Evolutionary conservation across 92 coral and sea anemone species (phyloP), one percentile per base, ranked within the genome.

Genomic region (Actinernus sp.): DNA sequence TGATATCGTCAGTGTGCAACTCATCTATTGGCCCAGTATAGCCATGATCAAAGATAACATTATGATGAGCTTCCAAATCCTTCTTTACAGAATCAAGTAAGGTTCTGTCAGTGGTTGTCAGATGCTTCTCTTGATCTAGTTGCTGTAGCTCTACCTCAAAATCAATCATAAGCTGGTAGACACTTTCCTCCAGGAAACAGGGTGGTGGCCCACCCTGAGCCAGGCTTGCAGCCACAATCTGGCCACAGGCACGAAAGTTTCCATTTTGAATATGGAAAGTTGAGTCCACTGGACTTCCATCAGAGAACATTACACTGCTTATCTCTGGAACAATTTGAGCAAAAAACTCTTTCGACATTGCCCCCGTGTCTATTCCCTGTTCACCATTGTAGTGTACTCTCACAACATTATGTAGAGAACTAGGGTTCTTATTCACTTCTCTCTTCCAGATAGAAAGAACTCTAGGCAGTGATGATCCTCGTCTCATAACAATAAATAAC

Each of bases 321-420:
- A 83, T 74, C n/a, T 59, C 36, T 45, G 83, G 39, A 5, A 83
- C 41, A 8, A 30, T 18, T 31, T 26, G 49, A 1, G 83, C 58
- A 31, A 63, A 75, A 27, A 66, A 67, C 58, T 82, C 82, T n/a
- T 48, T 50, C 27, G 88, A 69, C 64, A 73, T 74, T 45, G 89
- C 83, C 11, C 78, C 89, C 10, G 81, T 61, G 54, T 80, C 74
- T 49, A 71, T 55, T 25, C 71, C 79, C 37, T 61, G 28, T 57
- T 75, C 88, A 49, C 76, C 71, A 64, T 40, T 51, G 23, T 54
- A 81, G 37, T 50, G 46, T n/a, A 74, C 61, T 59, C 58, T 64
- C 44, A 63, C 71, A 58, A 68, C 58, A 47, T 57, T n/a, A 48
- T 60, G 26, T 32, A 14, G n/a, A 30, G 60, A 50, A 14, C 53